Evolutionary conservation across 2,113 vertebrate genomes (phyloP).

Genomic region (Nipponia nippon): DNA sequence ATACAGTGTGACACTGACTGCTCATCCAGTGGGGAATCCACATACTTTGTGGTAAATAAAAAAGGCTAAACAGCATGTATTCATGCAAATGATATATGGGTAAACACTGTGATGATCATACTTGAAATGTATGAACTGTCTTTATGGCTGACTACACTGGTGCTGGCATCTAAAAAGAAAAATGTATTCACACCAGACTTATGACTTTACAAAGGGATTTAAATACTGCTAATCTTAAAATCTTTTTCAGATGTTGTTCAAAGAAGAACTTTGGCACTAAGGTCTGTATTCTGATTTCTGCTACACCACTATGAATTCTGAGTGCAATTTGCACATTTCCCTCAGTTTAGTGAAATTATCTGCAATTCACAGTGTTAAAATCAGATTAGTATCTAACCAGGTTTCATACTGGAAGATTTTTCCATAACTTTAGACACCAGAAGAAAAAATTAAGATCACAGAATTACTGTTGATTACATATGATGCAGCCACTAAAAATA

Average conservation of each 20-base stretch:
- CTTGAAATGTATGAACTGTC: neutral
- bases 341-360: neutral
- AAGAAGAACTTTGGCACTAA: neutral
- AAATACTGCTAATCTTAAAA: neutral
- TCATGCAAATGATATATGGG: neutral
- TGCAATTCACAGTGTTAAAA: neutral
- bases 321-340: neutral
- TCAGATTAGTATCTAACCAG: neutral
- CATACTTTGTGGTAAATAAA: neutral
- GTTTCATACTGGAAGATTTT: neutral
- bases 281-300: neutral
- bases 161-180: neutral
- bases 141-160: neutral
- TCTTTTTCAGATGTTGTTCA: neutral
- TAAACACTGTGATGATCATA: neutral
- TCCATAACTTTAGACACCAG: neutral
- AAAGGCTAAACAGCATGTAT: neutral
- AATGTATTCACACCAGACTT: neutral
- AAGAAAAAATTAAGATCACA: neutral
- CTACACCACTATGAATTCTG: neutral
- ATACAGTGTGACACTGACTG: neutral
- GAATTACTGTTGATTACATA: neutral
- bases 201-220: neutral
- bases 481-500: neutral
- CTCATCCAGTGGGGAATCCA: neutral